phyloP scores from a whole-genome alignment of 1,140 invertebrate species.

The Cotesia typhae region DNA sequence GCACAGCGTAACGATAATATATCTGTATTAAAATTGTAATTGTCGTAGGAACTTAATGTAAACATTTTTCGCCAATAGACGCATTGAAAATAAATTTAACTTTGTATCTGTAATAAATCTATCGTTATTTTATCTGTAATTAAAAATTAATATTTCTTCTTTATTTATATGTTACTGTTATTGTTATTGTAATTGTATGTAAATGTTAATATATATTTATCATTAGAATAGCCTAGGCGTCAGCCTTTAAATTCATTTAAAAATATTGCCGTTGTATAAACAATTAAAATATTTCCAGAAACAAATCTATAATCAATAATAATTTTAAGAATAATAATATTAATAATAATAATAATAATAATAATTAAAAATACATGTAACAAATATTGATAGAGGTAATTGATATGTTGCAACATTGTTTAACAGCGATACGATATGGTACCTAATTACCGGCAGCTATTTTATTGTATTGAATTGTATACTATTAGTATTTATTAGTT shows the following conservation, averaged over 20 bases:
- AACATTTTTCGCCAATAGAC: no score
- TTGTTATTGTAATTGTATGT: background rate
- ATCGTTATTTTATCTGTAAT: no score
- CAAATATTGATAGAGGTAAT: conserved; percentile 44
- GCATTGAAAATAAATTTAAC: no score
- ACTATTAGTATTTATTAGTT: no score
- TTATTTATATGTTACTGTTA: background rate
- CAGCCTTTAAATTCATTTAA: background rate
- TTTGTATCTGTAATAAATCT: no score
- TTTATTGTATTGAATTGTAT: no score
- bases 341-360: background rate
- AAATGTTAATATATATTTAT: conserved; percentile 5
- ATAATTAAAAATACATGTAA: conserved; percentile 35
- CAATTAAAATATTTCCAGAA: conserved; percentile 23
- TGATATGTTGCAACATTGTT: conserved; percentile 48
- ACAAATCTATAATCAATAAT: conserved; percentile 12
- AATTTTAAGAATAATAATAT: no score
- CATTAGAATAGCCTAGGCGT: background rate
- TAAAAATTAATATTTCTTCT: background rate
- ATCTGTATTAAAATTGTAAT: no score
- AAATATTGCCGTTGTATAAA: conserved; percentile 7
- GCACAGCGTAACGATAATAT: no score
- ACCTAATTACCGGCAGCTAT: conserved; percentile 38
- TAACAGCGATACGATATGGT: conserved; percentile 38
- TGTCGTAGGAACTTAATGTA: no score